Base-by-base conservation (phyloP, 2,113 vertebrate species). In the Etheostoma cragini region DNA sequence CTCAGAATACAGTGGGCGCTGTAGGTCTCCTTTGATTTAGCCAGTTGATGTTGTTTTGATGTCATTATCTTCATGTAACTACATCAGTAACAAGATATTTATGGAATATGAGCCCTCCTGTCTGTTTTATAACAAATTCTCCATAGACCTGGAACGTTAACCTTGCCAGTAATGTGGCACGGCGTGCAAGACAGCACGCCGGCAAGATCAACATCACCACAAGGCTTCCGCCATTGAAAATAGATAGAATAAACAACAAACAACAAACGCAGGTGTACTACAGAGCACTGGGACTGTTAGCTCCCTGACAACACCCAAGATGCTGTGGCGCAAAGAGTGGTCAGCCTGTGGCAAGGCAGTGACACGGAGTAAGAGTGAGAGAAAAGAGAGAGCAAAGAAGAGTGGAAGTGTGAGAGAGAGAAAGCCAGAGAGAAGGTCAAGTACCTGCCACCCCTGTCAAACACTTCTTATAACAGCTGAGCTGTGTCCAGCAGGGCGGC, bases 371-470 rank as follows among this genome's bases (percentile, higher is more conserved):
- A 69, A 72, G 78, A 57, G 76, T 42, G 35, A 67, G 60, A 64
- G 68, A 75, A 80, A 71, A 76, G 67, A 67, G 80, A 80, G 79
- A 68, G 88, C 38, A 52, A 76, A 78, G 57, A 85, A 71, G 47
- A 70, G 60, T 71, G 22, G 17, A 63, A 49, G 49, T 49, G 19
- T 35, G 45, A 80, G 72, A 73, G 71, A 67, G 71, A 83, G 85
- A 81, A 76, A 83, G 80, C 78, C 42, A 71, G 81, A 83, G 85
- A 91, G 81, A 91, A 91, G 93, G 93, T 94, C 92, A 93, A 93
- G 87, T 93, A 94, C 91, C 94, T 93, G 92, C 87, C 89, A 92
- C 80, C 89, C 67, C 92, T 92, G 93, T 93, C 93, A 94, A 91
- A 93, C 91, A 93, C 87, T 88, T 92, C 83, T 76, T 69, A 45